A percentile compares a stretch with the other conserved stretches of the same genome.
These are phyloP conservation scores for Ctena decussata DNA, from an alignment of 2,888 invertebrate genomes.

Conservation along the genomic window DNA sequence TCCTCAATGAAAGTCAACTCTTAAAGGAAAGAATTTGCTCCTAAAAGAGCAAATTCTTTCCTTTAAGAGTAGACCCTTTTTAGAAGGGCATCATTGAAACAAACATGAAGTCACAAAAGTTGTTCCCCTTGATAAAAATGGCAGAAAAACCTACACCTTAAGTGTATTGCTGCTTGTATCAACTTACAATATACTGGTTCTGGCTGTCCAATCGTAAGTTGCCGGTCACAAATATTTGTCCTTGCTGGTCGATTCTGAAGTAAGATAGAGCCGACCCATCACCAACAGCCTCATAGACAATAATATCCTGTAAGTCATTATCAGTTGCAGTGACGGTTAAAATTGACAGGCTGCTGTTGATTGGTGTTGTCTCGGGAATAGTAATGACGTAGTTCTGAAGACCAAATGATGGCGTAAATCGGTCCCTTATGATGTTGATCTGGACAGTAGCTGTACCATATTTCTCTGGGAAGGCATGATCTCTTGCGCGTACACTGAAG, in stretches of 20 bases:
- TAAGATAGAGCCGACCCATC: constrained; percentile 73
- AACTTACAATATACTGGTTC: constrained; percentile 64
- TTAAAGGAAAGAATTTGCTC: too few species aligned
- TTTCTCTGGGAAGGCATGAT: constrained; percentile 71
- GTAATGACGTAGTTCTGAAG: constrained; percentile 37
- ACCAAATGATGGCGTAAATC: constrained; percentile 61
- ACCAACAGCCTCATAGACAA: constrained; percentile 68
- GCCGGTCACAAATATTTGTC: constrained; percentile 68
- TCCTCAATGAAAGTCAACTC: too few species aligned
- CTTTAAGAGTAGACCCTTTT: too few species aligned
- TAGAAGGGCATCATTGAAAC: too few species aligned
- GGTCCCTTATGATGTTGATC: constrained; percentile 70
- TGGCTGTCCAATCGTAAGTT: constrained; percentile 63
- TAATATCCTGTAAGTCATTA: constrained; percentile 64
- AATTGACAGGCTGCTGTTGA: constrained; percentile 54
- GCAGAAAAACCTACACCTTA: too few species aligned
- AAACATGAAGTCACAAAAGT: too few species aligned
- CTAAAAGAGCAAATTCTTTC: too few species aligned
- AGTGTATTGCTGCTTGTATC: too few species aligned
- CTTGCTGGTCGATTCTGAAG: constrained; percentile 64
- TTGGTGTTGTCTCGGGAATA: constrained; percentile 63
- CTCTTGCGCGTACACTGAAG: constrained; percentile 69
- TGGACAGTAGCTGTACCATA: constrained; percentile 70
- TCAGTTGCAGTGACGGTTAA: constrained; percentile 68
- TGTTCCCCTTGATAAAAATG: too few species aligned